phyloP scores from a whole-genome alignment of 2,113 vertebrate genomes.

The Gopherus flavomarginatus region DNA sequence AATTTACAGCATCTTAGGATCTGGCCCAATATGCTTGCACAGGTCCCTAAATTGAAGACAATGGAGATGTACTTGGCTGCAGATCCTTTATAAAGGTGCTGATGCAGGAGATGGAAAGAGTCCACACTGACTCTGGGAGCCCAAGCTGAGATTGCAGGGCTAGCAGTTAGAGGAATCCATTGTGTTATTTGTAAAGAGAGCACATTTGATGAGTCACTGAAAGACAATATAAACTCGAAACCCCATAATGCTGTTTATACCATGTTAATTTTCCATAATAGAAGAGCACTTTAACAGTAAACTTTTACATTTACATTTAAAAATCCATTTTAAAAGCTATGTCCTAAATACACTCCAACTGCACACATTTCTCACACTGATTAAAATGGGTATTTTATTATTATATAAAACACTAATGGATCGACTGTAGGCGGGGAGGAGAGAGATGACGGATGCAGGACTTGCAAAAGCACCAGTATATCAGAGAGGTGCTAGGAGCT shows the following conservation, averaged over 20 bases:
- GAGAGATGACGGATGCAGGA: no score
- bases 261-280: background rate
- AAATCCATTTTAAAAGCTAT: fast-evolving
- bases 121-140: background rate
- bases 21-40: background rate
- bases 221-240: background rate
- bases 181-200: background rate
- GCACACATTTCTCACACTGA: fast-evolving
- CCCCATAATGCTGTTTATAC: background rate
- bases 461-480: background rate
- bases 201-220: background rate
- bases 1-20: background rate
- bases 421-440: no score
- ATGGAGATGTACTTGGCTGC: background rate
- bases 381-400: fast-evolving
- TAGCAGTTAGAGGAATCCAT: background rate
- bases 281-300: background rate
- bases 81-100: background rate
- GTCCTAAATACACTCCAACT: fast-evolving
- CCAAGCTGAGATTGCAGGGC: background rate
- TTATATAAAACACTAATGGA: background rate
- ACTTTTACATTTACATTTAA: background rate
- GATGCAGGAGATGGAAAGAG: background rate
- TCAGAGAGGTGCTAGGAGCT: background rate
- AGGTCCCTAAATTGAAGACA: background rate